A percentile compares a stretch with the other conserved stretches of the same genome.
Evolutionary conservation across 2,888 invertebrate genomes (phyloP).

Genomic region (Strigamia crassipes): DNA sequence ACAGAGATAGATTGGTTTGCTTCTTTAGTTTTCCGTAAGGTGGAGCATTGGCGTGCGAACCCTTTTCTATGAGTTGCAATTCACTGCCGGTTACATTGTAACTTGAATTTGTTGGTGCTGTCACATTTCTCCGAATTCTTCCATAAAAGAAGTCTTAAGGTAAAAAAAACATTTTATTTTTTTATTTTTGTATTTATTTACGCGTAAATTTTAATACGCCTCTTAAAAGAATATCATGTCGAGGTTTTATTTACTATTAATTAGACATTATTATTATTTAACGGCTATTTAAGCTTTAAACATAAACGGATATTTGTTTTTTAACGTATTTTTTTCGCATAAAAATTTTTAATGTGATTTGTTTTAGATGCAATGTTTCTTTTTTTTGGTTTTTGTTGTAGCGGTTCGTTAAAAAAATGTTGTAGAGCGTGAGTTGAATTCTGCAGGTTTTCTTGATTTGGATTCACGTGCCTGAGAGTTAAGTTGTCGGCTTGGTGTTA

Average conservation of each 20-base stretch:
- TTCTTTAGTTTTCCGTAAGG: conserved; percentile 7
- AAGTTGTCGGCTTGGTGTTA: no score
- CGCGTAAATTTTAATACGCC: not conserved
- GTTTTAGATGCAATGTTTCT: not conserved
- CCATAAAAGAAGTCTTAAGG: not conserved
- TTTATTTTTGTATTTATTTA: not conserved
- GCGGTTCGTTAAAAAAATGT: not conserved
- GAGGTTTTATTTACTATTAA: conserved; percentile 1
- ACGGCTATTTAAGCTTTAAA: conserved; percentile 21
- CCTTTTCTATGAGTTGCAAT: conserved; percentile 2
- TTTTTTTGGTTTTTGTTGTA: no score
- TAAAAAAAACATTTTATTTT: not conserved
- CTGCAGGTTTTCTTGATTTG: not conserved
- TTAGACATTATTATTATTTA: conserved; percentile 17
- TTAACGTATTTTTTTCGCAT: conserved; percentile 3
- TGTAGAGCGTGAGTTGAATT: not conserved
- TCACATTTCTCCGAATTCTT: conserved; percentile 4
- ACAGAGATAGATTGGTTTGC: not conserved
- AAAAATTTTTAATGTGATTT: not conserved
- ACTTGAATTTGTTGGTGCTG: conserved; percentile 10
- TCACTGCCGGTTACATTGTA: conserved; percentile 1
- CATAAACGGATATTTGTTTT: conserved; percentile 16
- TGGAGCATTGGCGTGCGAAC: conserved; percentile 7
- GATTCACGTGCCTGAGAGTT: no score
- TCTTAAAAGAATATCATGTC: conserved; percentile 15